Evolutionary conservation across 2,113 vertebrate species (phyloP).

Genomic region (Perca schrenkii): DNA sequence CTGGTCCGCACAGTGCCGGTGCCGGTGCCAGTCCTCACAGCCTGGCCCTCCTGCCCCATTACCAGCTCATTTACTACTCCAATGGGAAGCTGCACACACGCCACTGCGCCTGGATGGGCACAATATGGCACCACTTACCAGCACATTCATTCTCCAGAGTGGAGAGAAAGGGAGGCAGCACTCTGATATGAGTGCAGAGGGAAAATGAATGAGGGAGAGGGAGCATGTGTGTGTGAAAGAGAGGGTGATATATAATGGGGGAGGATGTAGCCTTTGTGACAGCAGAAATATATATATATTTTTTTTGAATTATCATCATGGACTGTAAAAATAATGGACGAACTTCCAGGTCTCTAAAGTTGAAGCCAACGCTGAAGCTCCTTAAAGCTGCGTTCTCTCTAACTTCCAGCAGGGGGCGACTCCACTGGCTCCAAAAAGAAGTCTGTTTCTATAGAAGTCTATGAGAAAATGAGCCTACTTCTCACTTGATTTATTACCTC

Average conservation of each 20-base stretch:
- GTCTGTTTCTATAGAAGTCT: no score
- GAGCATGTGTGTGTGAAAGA: conserved; percentile 32
- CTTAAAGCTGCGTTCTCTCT: no score
- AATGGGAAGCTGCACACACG: conserved; percentile 70
- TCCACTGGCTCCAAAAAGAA: no score
- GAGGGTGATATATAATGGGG: conserved; percentile 17
- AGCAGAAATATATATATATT: conserved; percentile 1
- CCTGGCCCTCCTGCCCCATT: conserved; percentile 77
- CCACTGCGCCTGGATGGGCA: conserved; percentile 78
- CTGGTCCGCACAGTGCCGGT: conserved; percentile 70
- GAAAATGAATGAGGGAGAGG: conserved; percentile 47
- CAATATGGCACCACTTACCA: conserved; percentile 83
- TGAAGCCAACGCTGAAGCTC: no score
- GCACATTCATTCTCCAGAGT: conserved; percentile 71
- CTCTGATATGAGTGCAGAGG: conserved; percentile 54
- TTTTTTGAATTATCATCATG: not conserved
- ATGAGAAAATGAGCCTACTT: no score
- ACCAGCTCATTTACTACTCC: conserved; percentile 80
- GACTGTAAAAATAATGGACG: no score
- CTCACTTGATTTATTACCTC: no score
- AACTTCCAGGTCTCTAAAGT: no score
- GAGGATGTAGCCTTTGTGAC: conserved; percentile 17
- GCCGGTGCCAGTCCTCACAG: conserved; percentile 56
- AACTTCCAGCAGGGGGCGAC: no score
- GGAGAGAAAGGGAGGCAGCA: conserved; percentile 46